Conservation (phyloP, 2,888 invertebrate species). For the Onchidella celtica region DNA sequence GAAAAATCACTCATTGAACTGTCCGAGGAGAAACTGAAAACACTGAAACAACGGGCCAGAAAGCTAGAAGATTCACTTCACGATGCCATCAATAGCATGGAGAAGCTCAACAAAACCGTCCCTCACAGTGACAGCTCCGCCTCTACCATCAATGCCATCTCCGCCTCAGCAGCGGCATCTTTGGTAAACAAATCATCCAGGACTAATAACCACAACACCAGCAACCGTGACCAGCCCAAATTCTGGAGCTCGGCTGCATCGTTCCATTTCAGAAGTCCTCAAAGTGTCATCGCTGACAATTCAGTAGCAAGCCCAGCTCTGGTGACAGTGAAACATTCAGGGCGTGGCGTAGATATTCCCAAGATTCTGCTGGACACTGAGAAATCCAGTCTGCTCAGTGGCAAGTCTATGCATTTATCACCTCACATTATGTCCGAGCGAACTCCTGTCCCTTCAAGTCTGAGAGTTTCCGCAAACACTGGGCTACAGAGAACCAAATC, state of each 20-base stretch:
- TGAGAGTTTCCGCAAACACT: neutral
- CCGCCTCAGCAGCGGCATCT: neutral
- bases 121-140: neutral
- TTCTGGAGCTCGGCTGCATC: neutral
- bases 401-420: neutral
- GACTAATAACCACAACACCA: neutral
- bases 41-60: constrained; percentile 65
- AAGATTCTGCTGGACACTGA: neutral
- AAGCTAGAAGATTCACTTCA: constrained; percentile 69
- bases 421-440: constrained; percentile 5
- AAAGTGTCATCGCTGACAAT: neutral
- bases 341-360: too few species aligned
- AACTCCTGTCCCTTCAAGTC: constrained; percentile 44
- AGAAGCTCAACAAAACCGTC: constrained; percentile 59
- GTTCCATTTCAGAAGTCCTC: neutral
- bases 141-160: neutral
- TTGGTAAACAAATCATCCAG: neutral
- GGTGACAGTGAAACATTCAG: neutral
- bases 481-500: neutral
- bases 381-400: neutral
- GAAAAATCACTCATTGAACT: constrained; percentile 59
- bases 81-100: constrained; percentile 69
- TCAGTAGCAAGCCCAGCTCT: neutral
- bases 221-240: neutral
- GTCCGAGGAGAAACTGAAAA: constrained; percentile 67